phyloP scores from a whole-genome alignment of 2,113 vertebrate genomes.

The Dinomys branickii region DNA sequence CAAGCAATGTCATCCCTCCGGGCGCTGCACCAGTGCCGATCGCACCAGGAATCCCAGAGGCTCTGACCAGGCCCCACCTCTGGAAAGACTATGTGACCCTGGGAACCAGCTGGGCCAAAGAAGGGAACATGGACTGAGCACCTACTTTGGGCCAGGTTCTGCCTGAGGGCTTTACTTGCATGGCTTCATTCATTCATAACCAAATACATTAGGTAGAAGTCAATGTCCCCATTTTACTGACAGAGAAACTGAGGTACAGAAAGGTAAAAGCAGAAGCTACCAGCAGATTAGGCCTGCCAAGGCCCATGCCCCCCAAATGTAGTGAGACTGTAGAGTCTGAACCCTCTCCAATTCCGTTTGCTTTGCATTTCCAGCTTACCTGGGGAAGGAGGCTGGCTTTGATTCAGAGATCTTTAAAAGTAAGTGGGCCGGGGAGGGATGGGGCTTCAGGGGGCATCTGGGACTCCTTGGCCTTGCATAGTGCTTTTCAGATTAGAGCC shows the following conservation, averaged over 20 bases:
- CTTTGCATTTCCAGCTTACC: slow-evolving; percentile 84
- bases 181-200: background rate
- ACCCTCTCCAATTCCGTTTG: background rate
- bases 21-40: fast-evolving
- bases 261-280: background rate
- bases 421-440: slow-evolving; percentile 75
- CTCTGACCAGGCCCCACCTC: background rate
- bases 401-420: slow-evolving; percentile 89
- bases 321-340: background rate
- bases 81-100: background rate
- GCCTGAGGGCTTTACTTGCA: background rate
- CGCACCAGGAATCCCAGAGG: background rate
- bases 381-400: slow-evolving; percentile 87
- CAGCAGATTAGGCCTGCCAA: background rate
- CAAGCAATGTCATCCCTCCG: background rate
- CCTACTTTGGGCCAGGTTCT: background rate
- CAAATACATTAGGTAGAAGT: background rate
- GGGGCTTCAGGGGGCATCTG: fast-evolving
- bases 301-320: background rate
- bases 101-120: background rate
- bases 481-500: background rate
- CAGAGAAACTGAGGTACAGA: background rate
- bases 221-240: background rate
- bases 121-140: background rate
- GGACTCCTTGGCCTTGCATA: background rate